Evolutionary conservation across 2,797 vertebrate genomes (phyloP).

Genomic region (Staurois parvus): DNA sequence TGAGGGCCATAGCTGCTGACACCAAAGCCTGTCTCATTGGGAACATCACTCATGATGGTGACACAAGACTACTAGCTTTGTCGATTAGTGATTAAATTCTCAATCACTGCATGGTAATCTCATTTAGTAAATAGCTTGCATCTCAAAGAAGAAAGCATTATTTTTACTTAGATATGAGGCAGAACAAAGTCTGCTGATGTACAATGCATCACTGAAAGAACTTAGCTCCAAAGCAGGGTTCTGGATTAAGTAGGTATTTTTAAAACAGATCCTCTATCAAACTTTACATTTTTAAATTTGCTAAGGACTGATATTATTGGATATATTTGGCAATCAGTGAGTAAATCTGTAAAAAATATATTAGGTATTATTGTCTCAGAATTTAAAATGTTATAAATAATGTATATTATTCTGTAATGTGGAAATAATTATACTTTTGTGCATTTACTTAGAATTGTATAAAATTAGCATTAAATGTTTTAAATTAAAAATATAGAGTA

Average conservation of each 20-base stretch:
- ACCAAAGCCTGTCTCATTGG: constrained; percentile 16
- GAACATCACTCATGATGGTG: constrained; percentile 36
- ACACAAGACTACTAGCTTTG: constrained; percentile 4
- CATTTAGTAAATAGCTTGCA: constrained; percentile 26
- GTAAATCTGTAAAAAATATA: no score
- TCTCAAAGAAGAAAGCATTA: constrained; percentile 9
- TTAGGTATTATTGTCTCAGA: no score
- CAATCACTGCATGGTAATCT: constrained; percentile 43
- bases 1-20: constrained; percentile 6
- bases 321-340: no score
- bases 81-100: constrained; percentile 37
- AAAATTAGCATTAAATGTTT: no score
- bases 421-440: no score
- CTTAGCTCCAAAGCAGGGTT: neutral
- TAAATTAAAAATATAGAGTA: no score
- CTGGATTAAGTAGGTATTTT: neutral
- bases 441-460: no score
- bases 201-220: neutral
- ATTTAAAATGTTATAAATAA: no score
- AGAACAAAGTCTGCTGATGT: neutral
- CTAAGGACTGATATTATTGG: no score
- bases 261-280: neutral
- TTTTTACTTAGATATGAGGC: neutral
- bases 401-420: no score
- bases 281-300: no score